phyloP scores from a whole-genome alignment of 2,888 invertebrate genomes.

The Leptodirus hochenwartii region DNA sequence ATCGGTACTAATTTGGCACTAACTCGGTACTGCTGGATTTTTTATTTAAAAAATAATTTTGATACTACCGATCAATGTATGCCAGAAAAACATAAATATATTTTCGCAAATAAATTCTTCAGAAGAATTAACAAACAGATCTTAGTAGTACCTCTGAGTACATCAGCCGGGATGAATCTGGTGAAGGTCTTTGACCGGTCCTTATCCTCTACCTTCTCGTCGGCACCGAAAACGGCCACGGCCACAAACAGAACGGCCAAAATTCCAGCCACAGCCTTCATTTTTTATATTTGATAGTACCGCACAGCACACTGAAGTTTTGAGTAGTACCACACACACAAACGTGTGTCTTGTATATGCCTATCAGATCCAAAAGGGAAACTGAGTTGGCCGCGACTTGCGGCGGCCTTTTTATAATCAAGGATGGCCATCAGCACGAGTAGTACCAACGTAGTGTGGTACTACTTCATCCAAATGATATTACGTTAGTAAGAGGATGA shows the following conservation, averaged over 20 bases:
- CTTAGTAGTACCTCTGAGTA: slow-evolving; percentile 58
- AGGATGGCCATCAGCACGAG: too few relatives aligned
- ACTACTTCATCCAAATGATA: too few relatives aligned
- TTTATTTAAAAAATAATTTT: too few relatives aligned
- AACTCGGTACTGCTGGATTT: too few relatives aligned
- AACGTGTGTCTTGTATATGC: neutral
- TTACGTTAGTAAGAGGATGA: too few relatives aligned
- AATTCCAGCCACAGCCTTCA: slow-evolving; percentile 38
- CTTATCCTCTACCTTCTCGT: slow-evolving; percentile 30
- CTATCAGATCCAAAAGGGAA: neutral
- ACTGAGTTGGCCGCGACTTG: too few relatives aligned
- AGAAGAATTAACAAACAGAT: slow-evolving; percentile 2
- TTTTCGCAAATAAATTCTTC: neutral
- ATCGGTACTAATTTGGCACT: slow-evolving; percentile 2
- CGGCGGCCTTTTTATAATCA: too few relatives aligned
- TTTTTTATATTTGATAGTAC: slow-evolving; percentile 19
- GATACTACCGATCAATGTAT: too few relatives aligned
- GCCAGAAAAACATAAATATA: too few relatives aligned
- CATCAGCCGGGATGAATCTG: slow-evolving; percentile 75
- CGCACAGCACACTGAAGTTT: neutral
- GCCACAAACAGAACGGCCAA: slow-evolving; percentile 32
- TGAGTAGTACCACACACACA: neutral
- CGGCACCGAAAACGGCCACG: too few relatives aligned
- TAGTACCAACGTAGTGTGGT: too few relatives aligned
- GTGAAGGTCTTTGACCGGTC: slow-evolving; percentile 53